Evolutionary conservation across 2,888 invertebrate genomes (phyloP).

Genomic region (Hetaerina titia): DNA sequence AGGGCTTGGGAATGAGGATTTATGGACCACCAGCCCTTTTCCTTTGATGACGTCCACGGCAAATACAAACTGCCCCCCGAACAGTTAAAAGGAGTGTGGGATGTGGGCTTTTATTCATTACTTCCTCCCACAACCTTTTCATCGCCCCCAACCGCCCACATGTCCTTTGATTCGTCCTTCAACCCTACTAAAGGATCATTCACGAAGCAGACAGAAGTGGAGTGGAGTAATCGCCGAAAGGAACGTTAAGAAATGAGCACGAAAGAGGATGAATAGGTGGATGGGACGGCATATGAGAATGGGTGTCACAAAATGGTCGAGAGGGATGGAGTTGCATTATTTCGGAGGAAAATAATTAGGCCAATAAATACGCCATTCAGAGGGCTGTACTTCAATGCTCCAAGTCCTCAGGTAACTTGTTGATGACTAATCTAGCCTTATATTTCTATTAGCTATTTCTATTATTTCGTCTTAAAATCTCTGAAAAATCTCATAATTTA

Average conservation of each 20-base stretch:
- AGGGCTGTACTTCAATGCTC: too few species aligned
- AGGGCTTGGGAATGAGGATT: not conserved
- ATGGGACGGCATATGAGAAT: not conserved
- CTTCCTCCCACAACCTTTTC: not conserved
- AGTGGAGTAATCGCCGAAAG: not conserved
- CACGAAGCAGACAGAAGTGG: not conserved
- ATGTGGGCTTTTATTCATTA: not conserved
- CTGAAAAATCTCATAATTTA: too few species aligned
- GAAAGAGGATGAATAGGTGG: not conserved
- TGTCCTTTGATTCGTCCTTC: not conserved
- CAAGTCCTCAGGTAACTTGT: too few species aligned
- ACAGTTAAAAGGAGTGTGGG: not conserved
- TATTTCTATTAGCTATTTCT: too few species aligned
- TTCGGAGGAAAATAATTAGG: not conserved
- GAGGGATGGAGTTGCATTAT: not conserved
- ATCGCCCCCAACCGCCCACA: not conserved
- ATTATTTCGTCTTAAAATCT: too few species aligned
- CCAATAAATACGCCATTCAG: too few species aligned
- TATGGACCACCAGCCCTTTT: not conserved
- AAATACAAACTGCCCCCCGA: not conserved
- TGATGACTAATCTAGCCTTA: too few species aligned
- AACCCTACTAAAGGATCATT: not conserved
- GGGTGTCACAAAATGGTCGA: not conserved
- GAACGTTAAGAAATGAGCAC: not conserved
- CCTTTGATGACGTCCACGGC: not conserved